phyloP scores from a whole-genome alignment of 2,113 vertebrate species.

The Progne subis region DNA sequence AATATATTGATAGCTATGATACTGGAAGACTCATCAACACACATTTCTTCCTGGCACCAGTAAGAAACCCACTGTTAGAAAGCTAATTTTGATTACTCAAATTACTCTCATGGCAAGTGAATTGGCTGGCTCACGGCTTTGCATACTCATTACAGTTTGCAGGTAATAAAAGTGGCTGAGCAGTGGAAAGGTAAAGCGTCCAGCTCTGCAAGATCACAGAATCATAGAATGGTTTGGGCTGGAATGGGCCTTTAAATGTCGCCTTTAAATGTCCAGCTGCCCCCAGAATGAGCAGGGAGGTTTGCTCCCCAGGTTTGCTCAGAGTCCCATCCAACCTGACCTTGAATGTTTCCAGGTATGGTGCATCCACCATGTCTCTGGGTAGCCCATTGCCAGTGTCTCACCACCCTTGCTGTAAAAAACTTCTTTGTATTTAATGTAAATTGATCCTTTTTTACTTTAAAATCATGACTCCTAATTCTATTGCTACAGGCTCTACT shows the following conservation, averaged over 20 bases:
- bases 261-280: neutral
- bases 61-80: neutral
- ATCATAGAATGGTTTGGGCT: neutral
- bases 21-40: neutral
- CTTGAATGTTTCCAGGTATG: neutral
- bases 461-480: neutral
- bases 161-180: neutral
- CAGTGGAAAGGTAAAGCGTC: neutral
- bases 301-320: neutral
- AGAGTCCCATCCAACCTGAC: neutral
- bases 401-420: neutral
- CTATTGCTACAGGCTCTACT: neutral
- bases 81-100: neutral
- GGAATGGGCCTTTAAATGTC: neutral
- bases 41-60: neutral
- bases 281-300: neutral
- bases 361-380: neutral
- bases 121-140: neutral
- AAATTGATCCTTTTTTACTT: neutral
- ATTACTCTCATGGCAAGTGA: neutral
- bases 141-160: neutral
- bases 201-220: neutral
- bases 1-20: neutral
- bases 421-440: neutral
- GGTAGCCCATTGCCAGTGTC: accelerated